Percentiles rank a stretch among this genome's conserved stretches.
Conservation (phyloP, 1,140 invertebrate species). For the Euglossa dilemma region DNA sequence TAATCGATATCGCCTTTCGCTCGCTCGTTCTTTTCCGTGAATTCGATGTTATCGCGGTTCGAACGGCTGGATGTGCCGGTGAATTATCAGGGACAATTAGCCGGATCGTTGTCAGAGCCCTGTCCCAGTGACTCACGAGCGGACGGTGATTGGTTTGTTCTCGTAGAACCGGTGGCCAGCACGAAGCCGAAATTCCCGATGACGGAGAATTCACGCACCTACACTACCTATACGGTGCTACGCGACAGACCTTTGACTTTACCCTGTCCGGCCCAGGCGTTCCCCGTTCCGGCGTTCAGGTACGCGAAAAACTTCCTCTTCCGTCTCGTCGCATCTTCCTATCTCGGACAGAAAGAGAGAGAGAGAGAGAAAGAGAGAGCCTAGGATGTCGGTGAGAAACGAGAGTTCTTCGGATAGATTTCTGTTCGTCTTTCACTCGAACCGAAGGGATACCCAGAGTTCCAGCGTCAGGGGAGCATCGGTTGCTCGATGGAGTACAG, state of each 20-base stretch:
- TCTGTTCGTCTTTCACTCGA: not conserved
- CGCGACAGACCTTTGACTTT: slow-evolving; percentile 83
- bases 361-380: too few relatives aligned
- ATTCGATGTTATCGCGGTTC: slow-evolving; percentile 13
- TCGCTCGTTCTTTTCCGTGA: slow-evolving; percentile 19
- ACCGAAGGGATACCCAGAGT: slow-evolving; percentile 42
- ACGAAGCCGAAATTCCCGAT: slow-evolving; percentile 89
- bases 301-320: slow-evolving; percentile 26
- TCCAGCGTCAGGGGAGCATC: slow-evolving; percentile 29
- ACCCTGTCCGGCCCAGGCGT: slow-evolving; percentile 86
- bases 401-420: not conserved
- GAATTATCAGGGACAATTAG: not conserved
- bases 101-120: not conserved
- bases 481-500: too few relatives aligned
- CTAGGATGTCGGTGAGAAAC: too few relatives aligned
- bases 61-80: not conserved
- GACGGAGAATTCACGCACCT: slow-evolving; percentile 84
- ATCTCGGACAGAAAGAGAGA: too few relatives aligned
- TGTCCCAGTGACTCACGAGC: slow-evolving; percentile 27
- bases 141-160: slow-evolving; percentile 36
- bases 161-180: slow-evolving; percentile 88
- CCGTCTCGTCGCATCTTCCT: not conserved
- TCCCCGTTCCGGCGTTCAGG: slow-evolving; percentile 83
- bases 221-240: slow-evolving; percentile 75
- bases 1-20: slow-evolving; percentile 34